Conservation (phyloP, 2,888 invertebrate genomes). For the Amblyteles armatorius region DNA sequence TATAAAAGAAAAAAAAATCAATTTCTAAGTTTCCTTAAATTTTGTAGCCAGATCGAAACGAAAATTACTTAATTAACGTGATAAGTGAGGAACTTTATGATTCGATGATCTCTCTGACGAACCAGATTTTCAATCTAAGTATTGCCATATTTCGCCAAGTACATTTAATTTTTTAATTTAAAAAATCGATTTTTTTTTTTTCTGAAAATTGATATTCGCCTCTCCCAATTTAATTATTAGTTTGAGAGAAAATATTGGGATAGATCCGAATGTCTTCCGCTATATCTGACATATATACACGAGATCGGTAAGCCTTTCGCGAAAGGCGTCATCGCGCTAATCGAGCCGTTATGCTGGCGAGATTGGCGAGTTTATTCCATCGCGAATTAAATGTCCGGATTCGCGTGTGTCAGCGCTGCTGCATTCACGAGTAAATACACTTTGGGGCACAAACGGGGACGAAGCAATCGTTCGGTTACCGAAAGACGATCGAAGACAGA, state of each 20-base stretch:
- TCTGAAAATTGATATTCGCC: no score
- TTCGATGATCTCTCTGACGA: background rate
- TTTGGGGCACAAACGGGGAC: constrained; percentile 40
- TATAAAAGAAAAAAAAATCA: no score
- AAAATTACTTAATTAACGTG: background rate
- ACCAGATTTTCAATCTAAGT: background rate
- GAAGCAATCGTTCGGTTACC: constrained; percentile 49
- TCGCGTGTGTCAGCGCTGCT: background rate
- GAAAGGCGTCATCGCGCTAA: background rate
- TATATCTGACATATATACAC: no score
- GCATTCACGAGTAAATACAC: constrained; percentile 10
- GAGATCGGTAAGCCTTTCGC: background rate
- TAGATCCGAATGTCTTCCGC: no score
- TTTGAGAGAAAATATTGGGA: no score
- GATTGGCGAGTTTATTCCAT: background rate
- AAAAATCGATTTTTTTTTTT: no score
- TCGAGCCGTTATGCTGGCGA: background rate
- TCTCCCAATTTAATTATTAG: no score
- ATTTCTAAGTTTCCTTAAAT: no score
- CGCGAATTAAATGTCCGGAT: background rate
- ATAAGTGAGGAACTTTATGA: background rate
- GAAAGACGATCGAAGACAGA: constrained; percentile 43
- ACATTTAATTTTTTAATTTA: no score
- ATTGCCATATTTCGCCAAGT: background rate
- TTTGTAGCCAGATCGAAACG: background rate